These are phyloP conservation scores for Casuarius casuarius DNA, from an alignment of 2,113 vertebrate species.

Conservation along the genomic window DNA sequence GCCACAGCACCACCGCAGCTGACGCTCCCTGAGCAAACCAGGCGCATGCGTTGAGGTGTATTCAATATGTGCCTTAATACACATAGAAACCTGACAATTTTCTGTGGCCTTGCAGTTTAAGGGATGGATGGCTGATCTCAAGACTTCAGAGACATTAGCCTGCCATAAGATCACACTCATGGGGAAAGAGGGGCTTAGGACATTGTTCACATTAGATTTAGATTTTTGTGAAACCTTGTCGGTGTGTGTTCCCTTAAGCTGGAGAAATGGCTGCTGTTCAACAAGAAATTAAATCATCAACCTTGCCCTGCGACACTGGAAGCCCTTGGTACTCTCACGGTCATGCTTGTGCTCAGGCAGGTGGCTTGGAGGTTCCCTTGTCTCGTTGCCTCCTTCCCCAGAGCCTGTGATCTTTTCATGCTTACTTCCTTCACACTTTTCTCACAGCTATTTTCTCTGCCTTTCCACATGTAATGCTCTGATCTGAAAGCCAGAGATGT, in stretches of 20 bases:
- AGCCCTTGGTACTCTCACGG: not conserved
- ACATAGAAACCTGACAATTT: not conserved
- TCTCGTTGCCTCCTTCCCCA: not conserved
- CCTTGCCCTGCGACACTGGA: not conserved
- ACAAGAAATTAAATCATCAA: not conserved
- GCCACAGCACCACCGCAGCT: not conserved
- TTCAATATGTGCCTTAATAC: not conserved
- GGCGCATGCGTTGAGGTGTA: not conserved
- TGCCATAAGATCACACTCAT: not conserved
- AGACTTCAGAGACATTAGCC: not conserved
- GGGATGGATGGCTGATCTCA: not conserved
- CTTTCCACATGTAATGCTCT: not conserved
- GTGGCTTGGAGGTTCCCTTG: not conserved
- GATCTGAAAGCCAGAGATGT: not conserved
- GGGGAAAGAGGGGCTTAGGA: not conserved
- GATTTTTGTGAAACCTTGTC: not conserved
- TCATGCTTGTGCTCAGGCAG: not conserved
- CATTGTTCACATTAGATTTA: not conserved
- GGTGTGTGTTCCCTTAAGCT: not conserved
- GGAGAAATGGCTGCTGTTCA: not conserved
- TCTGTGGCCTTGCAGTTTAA: slow-evolving; percentile 13
- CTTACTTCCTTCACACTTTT: not conserved
- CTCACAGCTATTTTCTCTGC: not conserved
- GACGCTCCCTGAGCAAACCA: not conserved
- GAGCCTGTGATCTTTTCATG: not conserved